phyloP scores from a whole-genome alignment of 1,140 invertebrate species.

The Agraylea sexmaculata region DNA sequence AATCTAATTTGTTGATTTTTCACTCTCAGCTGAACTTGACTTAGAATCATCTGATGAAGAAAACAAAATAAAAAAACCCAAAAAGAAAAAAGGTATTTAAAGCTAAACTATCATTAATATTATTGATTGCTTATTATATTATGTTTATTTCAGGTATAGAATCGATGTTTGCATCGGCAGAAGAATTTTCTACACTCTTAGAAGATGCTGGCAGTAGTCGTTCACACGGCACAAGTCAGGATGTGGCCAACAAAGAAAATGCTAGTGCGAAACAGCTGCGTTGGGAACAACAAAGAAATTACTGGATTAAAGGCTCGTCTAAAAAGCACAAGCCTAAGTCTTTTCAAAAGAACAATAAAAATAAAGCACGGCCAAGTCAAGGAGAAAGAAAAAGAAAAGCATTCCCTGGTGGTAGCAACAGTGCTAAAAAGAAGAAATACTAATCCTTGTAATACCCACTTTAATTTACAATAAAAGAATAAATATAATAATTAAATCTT shows the following conservation, averaged over 20 bases:
- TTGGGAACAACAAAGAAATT: slow-evolving; percentile 49
- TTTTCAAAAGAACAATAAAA: no score
- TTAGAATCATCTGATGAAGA: no score
- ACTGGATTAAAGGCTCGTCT: slow-evolving; percentile 35
- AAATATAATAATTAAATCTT: no score
- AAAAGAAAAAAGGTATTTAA: slow-evolving; percentile 29
- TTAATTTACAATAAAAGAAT: no score
- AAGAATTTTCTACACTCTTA: slow-evolving; percentile 59
- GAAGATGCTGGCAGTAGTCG: slow-evolving; percentile 50
- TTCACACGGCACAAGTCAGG: slow-evolving; percentile 50
- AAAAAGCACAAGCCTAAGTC: no score
- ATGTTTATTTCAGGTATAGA: slow-evolving; percentile 29
- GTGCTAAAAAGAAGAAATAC: no score
- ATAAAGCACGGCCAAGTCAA: no score
- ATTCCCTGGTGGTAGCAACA: no score
- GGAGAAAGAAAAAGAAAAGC: no score
- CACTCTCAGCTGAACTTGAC: no score
- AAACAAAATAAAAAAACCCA: slow-evolving; percentile 25
- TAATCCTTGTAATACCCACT: no score
- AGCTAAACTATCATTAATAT: slow-evolving; percentile 23
- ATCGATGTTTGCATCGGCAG: slow-evolving; percentile 56
- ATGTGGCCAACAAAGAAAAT: slow-evolving; percentile 51
- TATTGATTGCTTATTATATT: slow-evolving; percentile 1
- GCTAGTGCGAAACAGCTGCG: slow-evolving; percentile 51
- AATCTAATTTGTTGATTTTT: no score